phyloP scores from a whole-genome alignment of 2,113 vertebrate genomes.

The Dendropsophus ebraccatus region DNA sequence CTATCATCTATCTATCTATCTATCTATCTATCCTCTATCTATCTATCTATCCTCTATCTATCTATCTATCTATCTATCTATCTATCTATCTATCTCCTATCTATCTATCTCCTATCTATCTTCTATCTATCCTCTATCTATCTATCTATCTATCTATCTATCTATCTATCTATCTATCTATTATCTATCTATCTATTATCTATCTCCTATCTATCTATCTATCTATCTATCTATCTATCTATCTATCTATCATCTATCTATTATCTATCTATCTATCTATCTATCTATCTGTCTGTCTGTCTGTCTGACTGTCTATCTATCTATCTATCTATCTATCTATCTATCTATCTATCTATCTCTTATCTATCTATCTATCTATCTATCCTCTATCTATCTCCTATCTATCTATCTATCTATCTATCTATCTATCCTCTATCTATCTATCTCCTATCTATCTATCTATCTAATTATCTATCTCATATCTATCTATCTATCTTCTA shows the following conservation, averaged over 20 bases:
- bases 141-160: background rate
- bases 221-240: background rate
- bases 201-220: background rate
- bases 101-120: no score
- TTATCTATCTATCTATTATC: background rate
- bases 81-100: no score
- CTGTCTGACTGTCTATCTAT: background rate
- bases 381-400: background rate
- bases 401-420: background rate
- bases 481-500: background rate
- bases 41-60: no score
- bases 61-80: no score
- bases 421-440: background rate
- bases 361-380: slow-evolving; percentile 17
- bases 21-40: no score
- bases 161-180: background rate
- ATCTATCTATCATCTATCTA: background rate
- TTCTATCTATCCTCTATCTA: background rate
- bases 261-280: background rate
- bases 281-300: background rate
- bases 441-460: slow-evolving; percentile 9
- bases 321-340: background rate
- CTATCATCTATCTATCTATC: no score
- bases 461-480: background rate
- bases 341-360: background rate